Evolutionary conservation across 37 sponge, comb jelly and placozoan genomes (phyloP), one percentile per base, ranked within the genome.

Genomic region (Aplysina aerophoba): DNA sequence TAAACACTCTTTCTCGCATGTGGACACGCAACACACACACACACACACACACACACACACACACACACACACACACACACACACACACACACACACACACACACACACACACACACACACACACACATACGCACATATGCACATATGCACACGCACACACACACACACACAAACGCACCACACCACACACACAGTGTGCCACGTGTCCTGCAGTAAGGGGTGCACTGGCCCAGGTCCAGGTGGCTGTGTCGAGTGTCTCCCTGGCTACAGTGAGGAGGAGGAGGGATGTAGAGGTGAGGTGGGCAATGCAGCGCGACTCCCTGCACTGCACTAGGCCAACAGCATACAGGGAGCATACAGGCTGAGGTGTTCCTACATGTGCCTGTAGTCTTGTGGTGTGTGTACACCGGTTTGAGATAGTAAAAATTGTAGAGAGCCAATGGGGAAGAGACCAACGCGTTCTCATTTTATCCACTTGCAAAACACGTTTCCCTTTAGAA

Each of bases 221-320:
- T 95, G 96, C 61, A 59, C 80, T 27, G 93, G 93, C 14, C 84
- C 90, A 33, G 96, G 96, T 1, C 82, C 85, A 19, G 36, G 11
- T 4, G 85, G 87, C 16, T 95, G 96, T 86, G 69, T 80, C 0
- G 89, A 85, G 35, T 95, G 96, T 82, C 84, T 63, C n/a, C 56
- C 81, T 20, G 96, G 96, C 28, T 95, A 88, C 69, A 64, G 37
- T 41, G 88, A 59, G 80, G 66, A 84, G 88, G 56, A 84, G n/a
- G 87, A 80, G 19, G 62, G 50, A 0, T 96, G 97, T 83, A 72
- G 66, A 87, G 96, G 93, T 92, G 67, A 20, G n/a, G n/a, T n/a
- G n/a, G n/a, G n/a, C n/a, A n/a, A n/a, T n/a, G n/a, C n/a, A n/a
- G n/a, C n/a, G n/a, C n/a, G n/a, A n/a, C n/a, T n/a, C n/a, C n/a